phyloP scores from a whole-genome alignment of 2,888 invertebrate species.

The Hanleya hanleyi region DNA sequence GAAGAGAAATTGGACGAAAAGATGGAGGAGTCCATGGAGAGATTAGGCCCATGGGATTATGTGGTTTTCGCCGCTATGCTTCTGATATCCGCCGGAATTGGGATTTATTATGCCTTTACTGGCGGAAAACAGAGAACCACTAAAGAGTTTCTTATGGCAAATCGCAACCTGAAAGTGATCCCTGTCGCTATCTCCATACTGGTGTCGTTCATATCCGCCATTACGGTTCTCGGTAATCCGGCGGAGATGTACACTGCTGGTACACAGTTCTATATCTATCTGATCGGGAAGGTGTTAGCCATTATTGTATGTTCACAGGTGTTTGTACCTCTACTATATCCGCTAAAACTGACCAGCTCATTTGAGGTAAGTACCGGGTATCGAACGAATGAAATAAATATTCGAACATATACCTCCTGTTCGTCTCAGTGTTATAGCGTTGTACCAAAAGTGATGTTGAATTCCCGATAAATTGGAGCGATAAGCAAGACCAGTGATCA shows the following conservation, averaged over 20 bases:
- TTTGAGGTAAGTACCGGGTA: slow-evolving; percentile 49
- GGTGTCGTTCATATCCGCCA: slow-evolving; percentile 69
- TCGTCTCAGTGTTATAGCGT: too few relatives aligned
- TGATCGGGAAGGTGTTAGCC: slow-evolving; percentile 44
- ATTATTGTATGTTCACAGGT: slow-evolving; percentile 42
- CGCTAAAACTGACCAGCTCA: slow-evolving; percentile 46
- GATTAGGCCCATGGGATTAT: slow-evolving; percentile 60
- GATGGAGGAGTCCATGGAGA: too few relatives aligned
- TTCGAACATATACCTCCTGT: too few relatives aligned
- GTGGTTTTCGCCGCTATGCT: slow-evolving; percentile 54
- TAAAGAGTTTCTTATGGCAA: slow-evolving; percentile 61
- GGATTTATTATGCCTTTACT: slow-evolving; percentile 54
- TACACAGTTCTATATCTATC: slow-evolving; percentile 51
- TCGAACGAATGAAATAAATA: too few relatives aligned
- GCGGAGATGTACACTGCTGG: slow-evolving; percentile 66
- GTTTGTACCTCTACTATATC: slow-evolving; percentile 49
- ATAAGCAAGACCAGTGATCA: too few relatives aligned
- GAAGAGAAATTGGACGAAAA: too few relatives aligned
- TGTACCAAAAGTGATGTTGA: too few relatives aligned
- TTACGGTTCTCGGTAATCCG: slow-evolving; percentile 65
- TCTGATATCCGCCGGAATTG: slow-evolving; percentile 57
- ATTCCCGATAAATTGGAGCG: too few relatives aligned
- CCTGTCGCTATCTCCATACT: slow-evolving; percentile 66
- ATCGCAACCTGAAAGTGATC: slow-evolving; percentile 55
- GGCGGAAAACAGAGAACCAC: slow-evolving; percentile 49